These are phyloP conservation scores for Sacculina carcini DNA, from an alignment of 2,888 invertebrate genomes.

Conservation along the genomic window DNA sequence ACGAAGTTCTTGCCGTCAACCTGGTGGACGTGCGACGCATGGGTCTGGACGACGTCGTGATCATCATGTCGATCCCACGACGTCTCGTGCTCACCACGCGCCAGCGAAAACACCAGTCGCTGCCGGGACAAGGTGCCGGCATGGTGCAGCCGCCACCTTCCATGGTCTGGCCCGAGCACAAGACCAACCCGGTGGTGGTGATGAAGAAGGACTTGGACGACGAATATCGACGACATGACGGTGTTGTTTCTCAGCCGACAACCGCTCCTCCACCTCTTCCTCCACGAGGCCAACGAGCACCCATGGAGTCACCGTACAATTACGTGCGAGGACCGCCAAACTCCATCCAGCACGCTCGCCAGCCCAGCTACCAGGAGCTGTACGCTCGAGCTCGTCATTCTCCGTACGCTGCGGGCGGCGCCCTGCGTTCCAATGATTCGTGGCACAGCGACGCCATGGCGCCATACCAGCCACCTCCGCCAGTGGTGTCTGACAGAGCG, in stretches of 20 bases:
- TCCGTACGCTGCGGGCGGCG: conserved; percentile 20
- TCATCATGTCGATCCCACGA: conserved; percentile 96
- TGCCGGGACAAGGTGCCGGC: conserved; percentile 12
- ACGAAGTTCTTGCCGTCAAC: conserved; percentile 94
- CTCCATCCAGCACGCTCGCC: conserved; percentile 3
- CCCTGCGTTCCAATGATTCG: conserved; percentile 15
- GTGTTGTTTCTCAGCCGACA: conserved; percentile 14
- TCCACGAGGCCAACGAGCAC: conserved; percentile 12
- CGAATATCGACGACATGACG: conserved; percentile 26
- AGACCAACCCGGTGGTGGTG: conserved; percentile 72
- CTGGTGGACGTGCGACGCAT: conserved; percentile 89
- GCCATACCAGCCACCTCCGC: conserved; percentile 31
- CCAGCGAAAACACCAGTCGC: conserved; percentile 24
- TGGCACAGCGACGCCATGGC: conserved; percentile 9
- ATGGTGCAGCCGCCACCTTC: conserved; percentile 19
- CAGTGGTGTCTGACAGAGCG: conserved; percentile 67
- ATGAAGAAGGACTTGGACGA: conserved; percentile 59
- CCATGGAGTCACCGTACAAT: conserved; percentile 12
- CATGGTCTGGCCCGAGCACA: conserved; percentile 24
- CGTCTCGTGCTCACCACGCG: conserved; percentile 77
- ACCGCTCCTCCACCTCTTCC: conserved; percentile 13
- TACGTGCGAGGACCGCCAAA: conserved; percentile 8
- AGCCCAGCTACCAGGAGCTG: conserved; percentile 8
- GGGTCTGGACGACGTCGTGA: conserved; percentile 96
- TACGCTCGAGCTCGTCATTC: conserved; percentile 6